These are phyloP conservation scores for Adelphocoris suturalis DNA, from an alignment of 2,888 invertebrate species.

Conservation along the genomic window DNA sequence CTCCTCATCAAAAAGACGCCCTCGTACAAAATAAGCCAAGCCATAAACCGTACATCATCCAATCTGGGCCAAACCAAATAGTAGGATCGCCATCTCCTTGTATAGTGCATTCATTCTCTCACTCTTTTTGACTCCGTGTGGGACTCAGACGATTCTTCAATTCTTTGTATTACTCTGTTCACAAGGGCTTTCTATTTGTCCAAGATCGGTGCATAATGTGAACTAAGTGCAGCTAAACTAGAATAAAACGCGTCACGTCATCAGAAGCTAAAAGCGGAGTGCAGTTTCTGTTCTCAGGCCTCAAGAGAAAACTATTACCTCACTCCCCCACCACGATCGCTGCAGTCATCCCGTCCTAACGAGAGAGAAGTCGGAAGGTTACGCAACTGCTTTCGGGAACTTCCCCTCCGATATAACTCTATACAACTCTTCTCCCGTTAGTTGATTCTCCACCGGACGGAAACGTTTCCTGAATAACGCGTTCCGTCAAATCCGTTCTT, in stretches of 20 bases:
- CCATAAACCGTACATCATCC: no score
- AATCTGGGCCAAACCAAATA: no score
- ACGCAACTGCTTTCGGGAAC: slow-evolving; percentile 6
- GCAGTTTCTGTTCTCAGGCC: slow-evolving; percentile 2
- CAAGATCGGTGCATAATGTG: no score
- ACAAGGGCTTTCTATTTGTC: no score
- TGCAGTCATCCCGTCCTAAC: not conserved
- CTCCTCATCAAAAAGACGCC: no score
- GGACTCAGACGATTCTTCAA: no score
- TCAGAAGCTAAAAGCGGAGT: not conserved
- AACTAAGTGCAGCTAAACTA: no score
- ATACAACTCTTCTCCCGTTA: slow-evolving; percentile 1
- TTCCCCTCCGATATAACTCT: not conserved
- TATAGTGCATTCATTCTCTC: no score
- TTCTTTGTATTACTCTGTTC: no score
- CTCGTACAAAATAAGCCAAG: no score
- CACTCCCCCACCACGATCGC: not conserved
- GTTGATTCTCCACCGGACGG: not conserved
- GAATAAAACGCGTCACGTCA: not conserved
- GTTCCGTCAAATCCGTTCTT: not conserved
- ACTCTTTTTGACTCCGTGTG: no score
- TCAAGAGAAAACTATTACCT: slow-evolving; percentile 18
- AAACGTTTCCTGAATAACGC: slow-evolving; percentile 17
- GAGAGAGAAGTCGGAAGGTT: slow-evolving; percentile 19
- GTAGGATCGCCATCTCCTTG: no score